Evolutionary conservation across 2,113 vertebrate species (phyloP).

Genomic region (Aramus guarauna): DNA sequence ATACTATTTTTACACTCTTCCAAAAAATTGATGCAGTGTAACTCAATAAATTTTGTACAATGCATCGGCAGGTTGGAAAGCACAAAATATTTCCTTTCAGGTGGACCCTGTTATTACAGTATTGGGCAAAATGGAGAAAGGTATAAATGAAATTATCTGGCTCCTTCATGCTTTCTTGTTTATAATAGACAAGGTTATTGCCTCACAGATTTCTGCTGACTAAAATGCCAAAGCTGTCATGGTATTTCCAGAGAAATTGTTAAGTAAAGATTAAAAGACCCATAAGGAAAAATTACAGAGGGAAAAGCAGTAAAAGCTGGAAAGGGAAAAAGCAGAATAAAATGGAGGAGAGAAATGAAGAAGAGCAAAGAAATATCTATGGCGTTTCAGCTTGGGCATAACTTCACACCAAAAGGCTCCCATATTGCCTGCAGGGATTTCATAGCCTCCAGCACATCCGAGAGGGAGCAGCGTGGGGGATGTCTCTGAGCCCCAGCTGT

Average conservation of each 20-base stretch:
- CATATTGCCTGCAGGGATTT: not conserved
- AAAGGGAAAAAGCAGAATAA: not conserved
- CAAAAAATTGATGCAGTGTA: not conserved
- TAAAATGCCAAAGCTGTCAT: constrained; percentile 34
- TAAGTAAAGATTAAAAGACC: not conserved
- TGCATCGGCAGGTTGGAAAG: not conserved
- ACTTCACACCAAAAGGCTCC: not conserved
- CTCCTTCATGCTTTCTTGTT: not conserved
- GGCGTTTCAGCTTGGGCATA: not conserved
- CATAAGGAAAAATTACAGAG: not conserved
- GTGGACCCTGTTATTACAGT: not conserved
- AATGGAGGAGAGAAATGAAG: not conserved
- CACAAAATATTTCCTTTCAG: not conserved
- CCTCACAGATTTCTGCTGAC: constrained; percentile 28
- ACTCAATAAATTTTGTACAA: not conserved
- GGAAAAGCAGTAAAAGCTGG: not conserved
- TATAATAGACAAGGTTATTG: not conserved
- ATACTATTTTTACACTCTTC: not conserved
- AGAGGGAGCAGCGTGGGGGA: not conserved
- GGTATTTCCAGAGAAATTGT: constrained; percentile 2
- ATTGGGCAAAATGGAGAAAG: not conserved
- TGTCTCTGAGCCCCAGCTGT: fast-evolving
- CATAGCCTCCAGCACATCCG: not conserved
- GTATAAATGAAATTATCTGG: not conserved
- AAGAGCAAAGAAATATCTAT: not conserved